Evolutionary conservation across 2,797 vertebrate species (phyloP), one percentile per base, ranked within the genome.

Genomic region (Delichon dasypus): DNA sequence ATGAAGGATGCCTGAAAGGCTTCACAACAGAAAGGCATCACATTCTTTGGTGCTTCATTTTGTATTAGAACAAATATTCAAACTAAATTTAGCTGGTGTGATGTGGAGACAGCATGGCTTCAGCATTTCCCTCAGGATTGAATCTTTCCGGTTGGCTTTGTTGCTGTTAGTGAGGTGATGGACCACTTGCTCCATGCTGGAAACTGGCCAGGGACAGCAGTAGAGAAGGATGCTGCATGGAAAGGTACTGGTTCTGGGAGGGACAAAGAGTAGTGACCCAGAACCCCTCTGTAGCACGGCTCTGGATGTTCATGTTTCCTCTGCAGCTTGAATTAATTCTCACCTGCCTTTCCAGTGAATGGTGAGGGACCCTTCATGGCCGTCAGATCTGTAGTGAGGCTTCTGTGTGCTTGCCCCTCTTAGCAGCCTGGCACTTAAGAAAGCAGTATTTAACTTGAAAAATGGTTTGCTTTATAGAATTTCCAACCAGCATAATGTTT

Each of bases 381-480:
- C 65, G 5, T 61, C 38, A 54, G 27, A 40, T 91, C 62, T 58
- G 17, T 48, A 50, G 48, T 13, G 36, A 84, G 40, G 30, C 47
- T 84, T 88, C 53, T 42, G 26, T 71, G 64, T 85, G 44, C 62
- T 51, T 83, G 57, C 19, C 66, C 51, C 67, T 85, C 21, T 25
- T 75, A 95, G 78, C 57, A 67, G 36, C 40, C 53, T 90, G 47
- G 38, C 53, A 51, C 68, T 92, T 90, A 79, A 65, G 32, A 76
- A 89, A 30, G 42, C 38, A 13, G 61, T 87, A 61, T 94, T 94
- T 93, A 89, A 88, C 74, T 93, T 90, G 68, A 94, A 85, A 93
- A 90, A 80, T 51, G 40, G 36, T 80, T 85, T 92, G 47, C 85
- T 92, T 94, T 83, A 72, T 73, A 54, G 78, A 85, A 93, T 58